These are phyloP conservation scores for Drosophila repleta DNA, from an alignment of 1,140 invertebrate genomes.

Conservation along the genomic window DNA sequence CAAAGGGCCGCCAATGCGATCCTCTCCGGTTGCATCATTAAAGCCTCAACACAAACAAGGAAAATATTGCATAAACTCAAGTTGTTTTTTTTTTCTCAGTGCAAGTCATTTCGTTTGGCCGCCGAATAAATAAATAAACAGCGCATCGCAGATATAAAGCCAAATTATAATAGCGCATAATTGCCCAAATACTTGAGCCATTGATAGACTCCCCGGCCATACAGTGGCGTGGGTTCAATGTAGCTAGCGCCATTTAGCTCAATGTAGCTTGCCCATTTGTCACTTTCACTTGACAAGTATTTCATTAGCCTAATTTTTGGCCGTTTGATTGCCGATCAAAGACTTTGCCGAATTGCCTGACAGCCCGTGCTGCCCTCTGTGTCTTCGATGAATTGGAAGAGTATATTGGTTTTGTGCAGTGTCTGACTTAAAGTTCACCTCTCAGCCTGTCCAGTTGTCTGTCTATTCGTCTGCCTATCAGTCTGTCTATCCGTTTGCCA, in stretches of 20 bases:
- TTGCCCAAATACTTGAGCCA: slow-evolving; percentile 1
- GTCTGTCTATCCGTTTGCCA: no score
- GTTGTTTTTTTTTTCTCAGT: slow-evolving; percentile 6
- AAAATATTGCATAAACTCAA: slow-evolving; percentile 22
- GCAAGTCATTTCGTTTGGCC: slow-evolving; percentile 44
- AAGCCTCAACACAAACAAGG: not conserved
- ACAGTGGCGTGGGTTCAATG: not conserved
- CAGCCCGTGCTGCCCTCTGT: no score
- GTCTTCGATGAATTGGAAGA: no score
- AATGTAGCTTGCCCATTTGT: slow-evolving; percentile 49
- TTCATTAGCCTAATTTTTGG: slow-evolving; percentile 74
- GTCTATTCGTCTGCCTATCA: no score
- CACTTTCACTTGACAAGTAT: slow-evolving; percentile 73
- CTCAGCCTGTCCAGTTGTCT: no score
- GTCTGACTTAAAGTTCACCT: no score
- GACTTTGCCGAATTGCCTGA: no score
- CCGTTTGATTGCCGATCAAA: slow-evolving; percentile 28
- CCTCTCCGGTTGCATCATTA: slow-evolving; percentile 32
- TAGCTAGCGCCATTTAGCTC: slow-evolving; percentile 25
- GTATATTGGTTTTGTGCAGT: no score
- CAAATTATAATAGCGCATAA: slow-evolving; percentile 51
- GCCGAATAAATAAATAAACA: slow-evolving; percentile 30
- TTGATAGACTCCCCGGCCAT: not conserved
- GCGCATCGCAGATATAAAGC: slow-evolving; percentile 29
- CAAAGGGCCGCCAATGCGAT: slow-evolving; percentile 41